phyloP scores from a whole-genome alignment of 2,888 invertebrate species.

The Sussaba pulchella region DNA sequence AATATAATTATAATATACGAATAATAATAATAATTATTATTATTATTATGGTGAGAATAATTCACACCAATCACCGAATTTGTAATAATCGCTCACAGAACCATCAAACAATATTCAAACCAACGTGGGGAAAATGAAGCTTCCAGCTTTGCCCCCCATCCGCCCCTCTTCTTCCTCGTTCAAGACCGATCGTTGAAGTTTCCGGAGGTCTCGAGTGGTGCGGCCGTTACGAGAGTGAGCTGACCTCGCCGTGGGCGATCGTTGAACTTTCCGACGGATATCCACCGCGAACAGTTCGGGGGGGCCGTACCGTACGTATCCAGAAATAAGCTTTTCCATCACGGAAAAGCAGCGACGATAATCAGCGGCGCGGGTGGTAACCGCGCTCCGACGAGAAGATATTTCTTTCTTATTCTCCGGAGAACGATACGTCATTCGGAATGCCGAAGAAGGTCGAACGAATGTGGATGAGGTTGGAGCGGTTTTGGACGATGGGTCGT shows the following conservation, averaged over 20 bases:
- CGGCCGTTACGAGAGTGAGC: slow-evolving; percentile 54
- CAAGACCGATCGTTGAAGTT: slow-evolving; percentile 75
- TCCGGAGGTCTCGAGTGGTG: slow-evolving; percentile 62
- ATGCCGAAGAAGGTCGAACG: neutral
- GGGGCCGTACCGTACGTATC: slow-evolving; percentile 17
- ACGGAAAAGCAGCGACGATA: neutral
- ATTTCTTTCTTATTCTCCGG: slow-evolving; percentile 23
- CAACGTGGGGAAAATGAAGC: neutral
- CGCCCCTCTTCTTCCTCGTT: neutral
- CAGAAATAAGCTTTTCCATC: slow-evolving; percentile 11
- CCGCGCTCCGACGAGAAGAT: neutral
- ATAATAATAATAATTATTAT: too few relatives aligned
- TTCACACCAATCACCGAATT: too few relatives aligned
- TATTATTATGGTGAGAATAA: too few relatives aligned
- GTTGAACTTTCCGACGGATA: slow-evolving; percentile 73
- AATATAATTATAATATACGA: too few relatives aligned
- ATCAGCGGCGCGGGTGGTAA: neutral
- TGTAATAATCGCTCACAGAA: too few relatives aligned
- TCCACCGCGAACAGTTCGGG: slow-evolving; percentile 31
- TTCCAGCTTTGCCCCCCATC: neutral
- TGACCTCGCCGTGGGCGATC: slow-evolving; percentile 71
- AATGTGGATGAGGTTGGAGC: neutral
- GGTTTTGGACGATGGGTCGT: too few relatives aligned
- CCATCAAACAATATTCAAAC: too few relatives aligned
- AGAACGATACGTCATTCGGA: slow-evolving; percentile 53